A percentile compares a stretch with the other conserved stretches of the same genome.
Conservation (phyloP, 2,113 vertebrate genomes). For the Gavialis gangeticus region DNA sequence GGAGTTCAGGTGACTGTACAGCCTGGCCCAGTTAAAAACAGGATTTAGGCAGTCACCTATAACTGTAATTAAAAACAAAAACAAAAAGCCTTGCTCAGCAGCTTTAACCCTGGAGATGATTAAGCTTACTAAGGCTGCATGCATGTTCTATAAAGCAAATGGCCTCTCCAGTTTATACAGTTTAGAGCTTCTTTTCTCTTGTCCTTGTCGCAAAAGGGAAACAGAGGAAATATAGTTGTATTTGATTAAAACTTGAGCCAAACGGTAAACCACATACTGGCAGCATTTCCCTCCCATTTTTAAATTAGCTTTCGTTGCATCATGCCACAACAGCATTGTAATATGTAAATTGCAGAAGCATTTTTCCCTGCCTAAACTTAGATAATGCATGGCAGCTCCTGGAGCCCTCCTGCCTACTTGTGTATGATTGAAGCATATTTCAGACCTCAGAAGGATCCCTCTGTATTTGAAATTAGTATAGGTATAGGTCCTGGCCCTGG, state of each 20-base stretch:
- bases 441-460: background rate
- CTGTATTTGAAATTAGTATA: background rate
- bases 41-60: too few relatives aligned
- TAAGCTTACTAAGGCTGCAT: too few relatives aligned
- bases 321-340: background rate
- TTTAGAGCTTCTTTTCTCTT: background rate
- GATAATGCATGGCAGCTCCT: background rate
- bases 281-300: background rate
- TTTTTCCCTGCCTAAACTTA: background rate
- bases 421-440: background rate
- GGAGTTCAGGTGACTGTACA: too few relatives aligned
- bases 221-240: background rate
- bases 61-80: too few relatives aligned
- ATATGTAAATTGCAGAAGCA: background rate
- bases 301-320: background rate
- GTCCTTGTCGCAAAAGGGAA: background rate
- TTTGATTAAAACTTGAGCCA: background rate
- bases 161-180: background rate
- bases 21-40: too few relatives aligned
- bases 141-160: background rate
- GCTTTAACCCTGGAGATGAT: too few relatives aligned
- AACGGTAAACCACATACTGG: background rate
- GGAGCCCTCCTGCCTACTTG: background rate
- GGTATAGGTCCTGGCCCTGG: background rate
- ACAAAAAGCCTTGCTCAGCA: too few relatives aligned